Conservation (phyloP, 2,113 vertebrate genomes). For the Jaculus jaculus region DNA sequence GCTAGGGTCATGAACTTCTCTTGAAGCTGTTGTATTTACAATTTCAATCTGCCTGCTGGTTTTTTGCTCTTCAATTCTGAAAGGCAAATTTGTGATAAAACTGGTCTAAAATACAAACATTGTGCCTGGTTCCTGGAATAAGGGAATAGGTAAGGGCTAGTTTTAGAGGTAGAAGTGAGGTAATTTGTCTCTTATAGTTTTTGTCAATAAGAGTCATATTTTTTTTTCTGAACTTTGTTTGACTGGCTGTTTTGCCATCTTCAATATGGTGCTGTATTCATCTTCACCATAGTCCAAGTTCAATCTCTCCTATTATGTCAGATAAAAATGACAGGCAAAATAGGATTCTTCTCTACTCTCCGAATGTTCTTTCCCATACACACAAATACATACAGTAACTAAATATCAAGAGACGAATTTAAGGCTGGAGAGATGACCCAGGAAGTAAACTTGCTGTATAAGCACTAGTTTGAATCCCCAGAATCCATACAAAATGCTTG, state of each 20-base stretch:
- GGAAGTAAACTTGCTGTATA: too few relatives aligned
- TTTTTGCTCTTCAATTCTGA: background rate
- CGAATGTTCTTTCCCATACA: background rate
- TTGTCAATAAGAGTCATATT: background rate
- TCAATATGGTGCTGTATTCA: background rate
- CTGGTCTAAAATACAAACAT: background rate
- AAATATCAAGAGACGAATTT: too few relatives aligned
- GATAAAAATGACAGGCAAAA: background rate
- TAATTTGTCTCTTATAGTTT: background rate
- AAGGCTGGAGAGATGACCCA: too few relatives aligned
- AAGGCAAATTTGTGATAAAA: background rate
- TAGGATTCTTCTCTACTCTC: background rate
- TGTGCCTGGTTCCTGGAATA: background rate
- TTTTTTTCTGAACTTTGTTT: background rate
- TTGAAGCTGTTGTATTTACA: background rate
- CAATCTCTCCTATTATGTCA: background rate
- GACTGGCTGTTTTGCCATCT: background rate
- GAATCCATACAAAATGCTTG: too few relatives aligned
- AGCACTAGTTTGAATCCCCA: too few relatives aligned
- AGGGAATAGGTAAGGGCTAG: background rate
- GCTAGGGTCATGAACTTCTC: background rate
- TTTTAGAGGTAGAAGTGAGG: background rate
- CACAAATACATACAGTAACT: background rate
- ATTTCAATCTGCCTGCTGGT: background rate
- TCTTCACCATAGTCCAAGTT: background rate